Conservation (phyloP, 2,888 invertebrate species). For the Beris morrisii region DNA sequence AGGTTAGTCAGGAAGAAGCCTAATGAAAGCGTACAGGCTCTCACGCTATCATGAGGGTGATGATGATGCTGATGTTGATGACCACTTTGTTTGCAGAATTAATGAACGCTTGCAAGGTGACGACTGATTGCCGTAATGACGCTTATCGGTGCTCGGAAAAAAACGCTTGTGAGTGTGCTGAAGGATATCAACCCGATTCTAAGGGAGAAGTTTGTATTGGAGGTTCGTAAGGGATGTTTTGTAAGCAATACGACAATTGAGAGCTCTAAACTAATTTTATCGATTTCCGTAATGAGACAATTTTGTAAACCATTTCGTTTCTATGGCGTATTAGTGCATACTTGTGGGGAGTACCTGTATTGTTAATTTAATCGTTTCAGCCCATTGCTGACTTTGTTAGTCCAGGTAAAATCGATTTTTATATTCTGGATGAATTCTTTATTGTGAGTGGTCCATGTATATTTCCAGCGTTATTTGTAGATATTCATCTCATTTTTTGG, state of each 20-base stretch:
- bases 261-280: background rate
- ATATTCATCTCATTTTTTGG: too few species aligned
- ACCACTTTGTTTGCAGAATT: conserved; percentile 37
- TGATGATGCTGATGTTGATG: too few species aligned
- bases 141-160: conserved; percentile 40
- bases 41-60: too few species aligned
- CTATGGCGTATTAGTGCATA: background rate
- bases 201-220: conserved; percentile 40
- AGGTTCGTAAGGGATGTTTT: conserved; percentile 34
- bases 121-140: conserved; percentile 39
- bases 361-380: background rate
- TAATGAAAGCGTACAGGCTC: too few species aligned
- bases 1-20: conserved; percentile 8
- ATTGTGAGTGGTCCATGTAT: too few species aligned
- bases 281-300: background rate
- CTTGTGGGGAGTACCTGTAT: background rate
- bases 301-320: background rate
- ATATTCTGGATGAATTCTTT: too few species aligned
- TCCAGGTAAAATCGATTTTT: too few species aligned
- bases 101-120: conserved; percentile 34
- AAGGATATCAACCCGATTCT: conserved; percentile 39
- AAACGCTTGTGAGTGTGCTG: conserved; percentile 40
- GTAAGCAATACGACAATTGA: background rate
- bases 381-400: background rate
- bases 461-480: too few species aligned